Evolutionary conservation across 1,140 invertebrate genomes (phyloP), one percentile per base, ranked within the genome.

Genomic region (Andrena cerasifolii): DNA sequence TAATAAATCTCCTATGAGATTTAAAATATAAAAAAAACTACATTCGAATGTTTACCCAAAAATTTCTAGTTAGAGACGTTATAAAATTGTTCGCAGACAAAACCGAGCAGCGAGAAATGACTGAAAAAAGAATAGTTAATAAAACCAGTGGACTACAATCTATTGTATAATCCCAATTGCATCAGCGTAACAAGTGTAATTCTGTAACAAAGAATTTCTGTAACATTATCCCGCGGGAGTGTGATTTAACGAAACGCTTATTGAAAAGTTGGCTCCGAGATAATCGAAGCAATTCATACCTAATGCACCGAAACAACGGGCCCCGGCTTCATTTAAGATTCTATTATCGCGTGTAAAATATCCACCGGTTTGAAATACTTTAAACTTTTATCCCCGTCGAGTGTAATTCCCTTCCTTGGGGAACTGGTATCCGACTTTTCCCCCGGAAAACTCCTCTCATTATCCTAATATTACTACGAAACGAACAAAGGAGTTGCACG

Each of bases 261-360:
- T 72, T 21, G 45, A 51, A 68, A 76, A 40, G 3, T 21, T 16
- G 7, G 8, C 7, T 1, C 2, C 1, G 2, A n/a, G 65, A 58
- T 76, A 68, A 76, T 68, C 21, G 43, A 49, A 26, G 14, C 21
- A n/a, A 68, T 76, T 40, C 31, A 68, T 75, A 58, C 24, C 36
- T 68, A 76, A 76, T 59, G 65, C 28, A 7, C 4, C 24, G 73
- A 8, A 49, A 49, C 73, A 49, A 76, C 53, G 3, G 26, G 31
- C 18, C 31, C 16, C 2, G 16, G 40, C 21, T 45, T 76, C 73
- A 76, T 76, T 76, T 21, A 28, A 59, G 53, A 76, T 76, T 76
- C 63, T 76, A 76, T 76, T 76, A 76, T 68, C 63, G 65, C n/a
- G 63, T 76, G 65, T 76, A 76, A 76, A 76, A 76, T 76, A 68